Percentiles rank a stretch among this genome's conserved stretches.
phyloP scores from a whole-genome alignment of 1,140 invertebrate genomes.

The Cydia splendana region DNA sequence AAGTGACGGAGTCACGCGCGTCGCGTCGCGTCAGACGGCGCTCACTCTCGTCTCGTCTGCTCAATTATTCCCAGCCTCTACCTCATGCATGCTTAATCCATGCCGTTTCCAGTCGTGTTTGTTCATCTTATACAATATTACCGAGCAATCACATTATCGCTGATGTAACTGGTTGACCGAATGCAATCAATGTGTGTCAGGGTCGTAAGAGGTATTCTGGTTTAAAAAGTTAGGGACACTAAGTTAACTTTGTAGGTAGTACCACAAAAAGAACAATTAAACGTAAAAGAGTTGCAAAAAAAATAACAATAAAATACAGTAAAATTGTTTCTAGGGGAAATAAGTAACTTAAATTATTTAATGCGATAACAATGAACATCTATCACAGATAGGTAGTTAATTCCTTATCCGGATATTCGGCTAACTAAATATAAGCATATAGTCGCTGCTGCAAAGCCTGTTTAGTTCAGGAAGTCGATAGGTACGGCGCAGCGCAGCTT shows the following conservation, averaged over 20 bases:
- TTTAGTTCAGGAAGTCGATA: neutral
- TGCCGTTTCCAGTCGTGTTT: constrained; percentile 1
- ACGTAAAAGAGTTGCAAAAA: neutral
- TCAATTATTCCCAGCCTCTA: constrained; percentile 9
- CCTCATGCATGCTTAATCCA: neutral
- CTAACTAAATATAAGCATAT: neutral
- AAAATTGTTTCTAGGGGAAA: too few species aligned
- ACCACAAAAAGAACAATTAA: neutral
- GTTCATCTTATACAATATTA: neutral
- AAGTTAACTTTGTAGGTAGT: neutral
- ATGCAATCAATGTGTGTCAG: neutral
- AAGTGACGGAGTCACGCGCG: neutral
- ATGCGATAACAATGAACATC: too few species aligned
- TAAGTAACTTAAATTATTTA: too few species aligned
- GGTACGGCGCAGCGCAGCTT: neutral
- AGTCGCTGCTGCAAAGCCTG: neutral
- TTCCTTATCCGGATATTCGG: neutral
- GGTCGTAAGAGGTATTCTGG: neutral
- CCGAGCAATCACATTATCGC: neutral
- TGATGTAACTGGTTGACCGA: neutral
- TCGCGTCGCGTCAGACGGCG: too few species aligned
- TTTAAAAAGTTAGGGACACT: neutral
- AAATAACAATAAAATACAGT: too few species aligned
- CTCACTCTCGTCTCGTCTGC: neutral
- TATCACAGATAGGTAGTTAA: too few species aligned